phyloP scores from a whole-genome alignment of 2,888 invertebrate species.

The Eilema sororculum region DNA sequence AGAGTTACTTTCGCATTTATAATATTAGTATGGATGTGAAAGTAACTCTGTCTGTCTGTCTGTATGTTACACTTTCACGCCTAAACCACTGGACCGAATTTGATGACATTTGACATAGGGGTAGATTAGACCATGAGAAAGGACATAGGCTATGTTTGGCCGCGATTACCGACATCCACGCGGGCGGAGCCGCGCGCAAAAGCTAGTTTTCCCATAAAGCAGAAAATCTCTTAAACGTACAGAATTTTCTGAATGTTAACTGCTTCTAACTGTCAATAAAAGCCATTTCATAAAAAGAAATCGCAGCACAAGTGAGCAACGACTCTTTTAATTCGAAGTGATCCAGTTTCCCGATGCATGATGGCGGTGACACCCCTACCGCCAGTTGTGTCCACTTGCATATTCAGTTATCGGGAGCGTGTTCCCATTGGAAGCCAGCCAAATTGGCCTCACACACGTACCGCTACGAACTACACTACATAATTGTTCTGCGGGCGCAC shows the following conservation, averaged over 20 bases:
- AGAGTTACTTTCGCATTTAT: no score
- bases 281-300: neutral
- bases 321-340: slow-evolving; percentile 18
- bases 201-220: neutral
- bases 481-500: slow-evolving; percentile 59
- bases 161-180: no score
- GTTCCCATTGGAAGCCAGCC: slow-evolving; percentile 75
- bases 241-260: neutral
- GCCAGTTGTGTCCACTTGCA: slow-evolving; percentile 68
- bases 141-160: no score
- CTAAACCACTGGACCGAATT: no score
- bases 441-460: slow-evolving; percentile 68
- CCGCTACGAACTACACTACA: slow-evolving; percentile 55
- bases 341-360: slow-evolving; percentile 33
- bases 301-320: slow-evolving; percentile 29
- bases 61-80: no score
- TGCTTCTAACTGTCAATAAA: neutral
- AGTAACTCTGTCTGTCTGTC: no score
- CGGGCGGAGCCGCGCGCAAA: no score
- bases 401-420: slow-evolving; percentile 78
- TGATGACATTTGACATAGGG: no score
- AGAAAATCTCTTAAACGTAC: neutral
- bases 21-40: no score
- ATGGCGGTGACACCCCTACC: slow-evolving; percentile 57
- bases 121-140: no score